Evolutionary conservation across 2,888 invertebrate species (phyloP).

Genomic region (Dusona sp.): DNA sequence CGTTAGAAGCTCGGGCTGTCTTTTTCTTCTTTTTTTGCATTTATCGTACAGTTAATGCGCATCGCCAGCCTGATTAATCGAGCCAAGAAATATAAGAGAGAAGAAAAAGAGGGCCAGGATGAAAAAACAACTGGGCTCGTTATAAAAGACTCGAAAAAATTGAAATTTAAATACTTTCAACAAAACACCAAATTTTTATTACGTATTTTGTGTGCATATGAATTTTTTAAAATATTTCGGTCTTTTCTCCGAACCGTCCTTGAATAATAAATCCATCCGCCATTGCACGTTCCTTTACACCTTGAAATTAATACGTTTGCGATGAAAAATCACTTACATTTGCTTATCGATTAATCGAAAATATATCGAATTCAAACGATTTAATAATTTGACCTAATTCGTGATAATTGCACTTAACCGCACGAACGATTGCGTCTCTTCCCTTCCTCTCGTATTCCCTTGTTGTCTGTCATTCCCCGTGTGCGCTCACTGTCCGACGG

Average conservation of each 20-base stretch:
- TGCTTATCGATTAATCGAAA: not conserved
- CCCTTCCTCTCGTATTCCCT: not conserved
- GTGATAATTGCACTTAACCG: not conserved
- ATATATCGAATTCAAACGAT: constrained; percentile 8
- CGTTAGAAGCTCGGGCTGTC: not conserved
- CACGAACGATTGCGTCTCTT: constrained; percentile 8
- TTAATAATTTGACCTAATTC: constrained; percentile 17
- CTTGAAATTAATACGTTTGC: not conserved
- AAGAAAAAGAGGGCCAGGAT: constrained; percentile 33
- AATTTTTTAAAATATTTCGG: not conserved
- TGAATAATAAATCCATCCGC: not conserved
- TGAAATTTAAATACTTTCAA: not conserved
- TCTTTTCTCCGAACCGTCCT: not conserved
- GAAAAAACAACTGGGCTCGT: not conserved
- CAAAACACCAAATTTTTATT: not conserved
- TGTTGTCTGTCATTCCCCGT: not conserved
- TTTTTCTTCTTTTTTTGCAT: constrained; percentile 32
- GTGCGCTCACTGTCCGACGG: constrained; percentile 8
- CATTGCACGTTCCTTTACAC: not conserved
- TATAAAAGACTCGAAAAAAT: not conserved
- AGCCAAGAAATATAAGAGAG: not conserved
- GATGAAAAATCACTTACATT: not conserved
- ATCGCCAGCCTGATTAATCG: constrained; percentile 30
- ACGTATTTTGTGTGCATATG: not conserved
- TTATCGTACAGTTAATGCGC: constrained; percentile 63